Evolutionary conservation across 2,113 vertebrate species (phyloP).

Genomic region (Neolamprologus brichardi): DNA sequence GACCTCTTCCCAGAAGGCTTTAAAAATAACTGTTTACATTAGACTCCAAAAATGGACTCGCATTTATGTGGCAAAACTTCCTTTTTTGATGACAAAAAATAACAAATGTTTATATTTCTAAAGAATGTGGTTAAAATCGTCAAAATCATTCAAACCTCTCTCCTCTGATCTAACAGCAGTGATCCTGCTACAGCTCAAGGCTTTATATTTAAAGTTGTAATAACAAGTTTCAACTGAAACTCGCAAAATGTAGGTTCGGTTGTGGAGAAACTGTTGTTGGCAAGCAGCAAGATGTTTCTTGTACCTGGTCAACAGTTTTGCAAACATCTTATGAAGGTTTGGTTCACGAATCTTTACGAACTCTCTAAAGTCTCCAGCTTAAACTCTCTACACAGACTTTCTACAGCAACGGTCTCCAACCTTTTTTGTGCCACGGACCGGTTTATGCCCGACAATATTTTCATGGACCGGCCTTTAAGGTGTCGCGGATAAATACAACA

Average conservation of each 20-base stretch:
- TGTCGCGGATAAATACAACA: too few relatives aligned
- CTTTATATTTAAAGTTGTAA: background rate
- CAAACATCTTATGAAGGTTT: background rate
- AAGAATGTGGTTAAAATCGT: background rate
- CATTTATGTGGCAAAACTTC: background rate
- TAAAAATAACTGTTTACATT: background rate
- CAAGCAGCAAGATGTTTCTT: background rate
- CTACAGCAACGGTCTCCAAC: rapidly evolving
- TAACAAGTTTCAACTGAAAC: background rate
- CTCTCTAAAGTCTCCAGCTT: background rate
- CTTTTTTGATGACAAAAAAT: background rate
- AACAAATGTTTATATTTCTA: background rate
- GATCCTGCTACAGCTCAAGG: background rate
- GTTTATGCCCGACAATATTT: rapidly evolving
- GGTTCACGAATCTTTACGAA: background rate
- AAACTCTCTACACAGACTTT: rapidly evolving
- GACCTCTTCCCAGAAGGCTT: background rate
- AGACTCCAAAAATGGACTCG: background rate
- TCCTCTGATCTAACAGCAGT: background rate
- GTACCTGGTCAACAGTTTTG: background rate
- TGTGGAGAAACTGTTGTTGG: background rate
- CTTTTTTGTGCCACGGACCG: rapidly evolving
- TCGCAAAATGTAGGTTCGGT: rapidly evolving
- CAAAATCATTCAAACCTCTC: background rate
- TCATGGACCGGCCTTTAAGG: rapidly evolving